Percentiles rank a stretch among this genome's conserved stretches.
Evolutionary conservation across 2,888 invertebrate species (phyloP).

Genomic region (Andrena flavipes): DNA sequence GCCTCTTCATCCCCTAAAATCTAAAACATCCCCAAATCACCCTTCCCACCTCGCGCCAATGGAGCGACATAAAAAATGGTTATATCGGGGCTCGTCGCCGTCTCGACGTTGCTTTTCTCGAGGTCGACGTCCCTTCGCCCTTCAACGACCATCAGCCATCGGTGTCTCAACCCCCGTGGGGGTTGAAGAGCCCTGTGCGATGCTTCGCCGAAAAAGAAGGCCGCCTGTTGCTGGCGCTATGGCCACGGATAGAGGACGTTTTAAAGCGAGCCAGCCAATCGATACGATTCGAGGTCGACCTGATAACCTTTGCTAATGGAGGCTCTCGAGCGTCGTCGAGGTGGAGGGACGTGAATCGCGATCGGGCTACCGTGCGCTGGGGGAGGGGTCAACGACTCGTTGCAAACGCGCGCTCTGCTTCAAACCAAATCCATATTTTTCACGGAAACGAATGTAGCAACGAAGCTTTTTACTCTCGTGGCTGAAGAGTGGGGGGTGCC

Average conservation of each 20-base stretch:
- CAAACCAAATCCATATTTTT: constrained; percentile 40
- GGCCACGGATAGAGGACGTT: constrained; percentile 47
- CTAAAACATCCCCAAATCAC: neutral
- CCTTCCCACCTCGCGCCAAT: neutral
- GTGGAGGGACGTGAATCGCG: constrained; percentile 63
- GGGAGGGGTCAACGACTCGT: constrained; percentile 64
- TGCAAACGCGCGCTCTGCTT: constrained; percentile 23
- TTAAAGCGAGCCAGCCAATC: constrained; percentile 65
- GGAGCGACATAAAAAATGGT: neutral
- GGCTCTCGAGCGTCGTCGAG: constrained; percentile 50
- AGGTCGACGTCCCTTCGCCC: constrained; percentile 39
- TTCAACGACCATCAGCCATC: constrained; percentile 1
- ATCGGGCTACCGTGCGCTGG: constrained; percentile 57
- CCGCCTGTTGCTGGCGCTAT: constrained; percentile 55
- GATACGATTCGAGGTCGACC: constrained; percentile 75
- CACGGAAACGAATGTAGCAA: neutral
- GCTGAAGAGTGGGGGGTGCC: neutral
- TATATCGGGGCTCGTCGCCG: neutral
- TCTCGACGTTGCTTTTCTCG: neutral
- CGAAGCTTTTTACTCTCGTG: neutral
- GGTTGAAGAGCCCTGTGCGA: neutral
- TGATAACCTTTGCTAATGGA: constrained; percentile 76
- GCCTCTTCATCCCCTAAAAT: neutral
- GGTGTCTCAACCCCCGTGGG: neutral
- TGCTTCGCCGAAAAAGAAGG: constrained; percentile 31